A percentile compares a stretch with the other conserved stretches of the same genome.
Evolutionary conservation across 2,113 vertebrate species (phyloP).

Genomic region (Cyanocitta stelleri): DNA sequence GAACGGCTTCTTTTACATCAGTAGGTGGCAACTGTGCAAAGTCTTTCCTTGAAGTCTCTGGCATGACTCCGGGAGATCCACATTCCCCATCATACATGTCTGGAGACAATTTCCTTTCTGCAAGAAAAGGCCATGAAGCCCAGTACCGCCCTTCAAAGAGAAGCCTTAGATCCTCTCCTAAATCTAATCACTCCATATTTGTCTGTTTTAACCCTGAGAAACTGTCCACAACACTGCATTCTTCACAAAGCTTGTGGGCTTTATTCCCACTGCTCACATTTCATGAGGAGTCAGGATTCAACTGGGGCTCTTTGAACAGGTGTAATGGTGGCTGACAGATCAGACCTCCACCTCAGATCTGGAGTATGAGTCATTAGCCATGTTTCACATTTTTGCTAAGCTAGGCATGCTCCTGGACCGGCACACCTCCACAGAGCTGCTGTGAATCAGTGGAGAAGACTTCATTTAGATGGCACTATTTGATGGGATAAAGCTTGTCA

Average conservation of each 20-base stretch:
- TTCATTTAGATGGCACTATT: not conserved
- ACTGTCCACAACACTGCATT: not conserved
- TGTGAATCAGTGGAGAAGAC: not conserved
- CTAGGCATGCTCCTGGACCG: not conserved
- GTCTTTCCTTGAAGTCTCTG: not conserved
- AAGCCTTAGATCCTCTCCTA: not conserved
- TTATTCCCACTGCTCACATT: not conserved
- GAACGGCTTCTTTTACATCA: rapidly evolving
- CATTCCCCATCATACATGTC: rapidly evolving
- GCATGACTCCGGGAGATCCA: not conserved
- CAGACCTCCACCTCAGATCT: not conserved
- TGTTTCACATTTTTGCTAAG: not conserved
- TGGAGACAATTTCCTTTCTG: not conserved
- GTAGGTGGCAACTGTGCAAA: not conserved
- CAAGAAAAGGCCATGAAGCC: not conserved
- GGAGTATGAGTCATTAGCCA: not conserved
- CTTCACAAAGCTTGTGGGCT: not conserved
- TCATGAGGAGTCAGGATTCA: not conserved
- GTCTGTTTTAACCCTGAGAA: not conserved
- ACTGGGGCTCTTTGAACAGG: not conserved
- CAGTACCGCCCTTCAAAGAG: not conserved
- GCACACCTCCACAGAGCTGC: not conserved
- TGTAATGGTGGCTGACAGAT: not conserved
- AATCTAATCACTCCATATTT: not conserved
- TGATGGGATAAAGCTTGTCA: not conserved